A percentile compares a stretch with the other conserved stretches of the same genome.
Evolutionary conservation across 2,113 vertebrate species (phyloP).

Genomic region (Odontophorus gujanensis): DNA sequence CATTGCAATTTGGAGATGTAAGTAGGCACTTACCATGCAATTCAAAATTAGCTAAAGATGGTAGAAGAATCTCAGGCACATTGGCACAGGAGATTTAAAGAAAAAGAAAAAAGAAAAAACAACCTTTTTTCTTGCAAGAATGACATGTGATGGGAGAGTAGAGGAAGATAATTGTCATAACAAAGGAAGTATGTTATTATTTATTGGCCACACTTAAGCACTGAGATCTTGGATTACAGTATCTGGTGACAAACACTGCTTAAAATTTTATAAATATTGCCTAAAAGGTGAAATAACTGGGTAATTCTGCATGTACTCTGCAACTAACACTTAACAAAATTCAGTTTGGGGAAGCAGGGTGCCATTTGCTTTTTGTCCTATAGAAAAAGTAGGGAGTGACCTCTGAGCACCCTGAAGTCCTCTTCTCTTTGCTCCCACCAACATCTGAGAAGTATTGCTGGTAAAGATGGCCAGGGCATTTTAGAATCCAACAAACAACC

Average conservation of each 20-base stretch:
- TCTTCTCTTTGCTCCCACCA: background rate
- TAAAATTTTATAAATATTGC: constrained; percentile 66
- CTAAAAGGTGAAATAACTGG: constrained; percentile 38
- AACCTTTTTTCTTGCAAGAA: constrained; percentile 48
- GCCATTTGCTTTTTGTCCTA: background rate
- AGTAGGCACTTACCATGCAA: constrained; percentile 50
- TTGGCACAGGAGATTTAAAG: constrained; percentile 20
- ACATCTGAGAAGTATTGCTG: too few relatives aligned
- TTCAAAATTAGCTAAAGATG: constrained; percentile 56
- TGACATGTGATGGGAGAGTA: constrained; percentile 73
- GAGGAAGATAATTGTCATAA: constrained; percentile 74
- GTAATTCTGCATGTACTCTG: constrained; percentile 8
- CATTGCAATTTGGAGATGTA: constrained; percentile 52
- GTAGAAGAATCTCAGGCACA: constrained; percentile 43
- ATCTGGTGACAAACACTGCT: constrained; percentile 69
- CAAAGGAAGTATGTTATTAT: constrained; percentile 75
- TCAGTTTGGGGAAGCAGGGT: background rate
- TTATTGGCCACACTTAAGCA: constrained; percentile 72
- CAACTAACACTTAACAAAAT: constrained; percentile 4
- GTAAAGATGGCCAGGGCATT: background rate
- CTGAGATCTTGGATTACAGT: constrained; percentile 66
- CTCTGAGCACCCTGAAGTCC: background rate
- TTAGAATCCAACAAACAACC: background rate
- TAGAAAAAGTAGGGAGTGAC: background rate
- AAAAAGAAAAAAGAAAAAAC: background rate